Evolutionary conservation across 2,113 vertebrate genomes (phyloP).

Genomic region (Zingel zingel): DNA sequence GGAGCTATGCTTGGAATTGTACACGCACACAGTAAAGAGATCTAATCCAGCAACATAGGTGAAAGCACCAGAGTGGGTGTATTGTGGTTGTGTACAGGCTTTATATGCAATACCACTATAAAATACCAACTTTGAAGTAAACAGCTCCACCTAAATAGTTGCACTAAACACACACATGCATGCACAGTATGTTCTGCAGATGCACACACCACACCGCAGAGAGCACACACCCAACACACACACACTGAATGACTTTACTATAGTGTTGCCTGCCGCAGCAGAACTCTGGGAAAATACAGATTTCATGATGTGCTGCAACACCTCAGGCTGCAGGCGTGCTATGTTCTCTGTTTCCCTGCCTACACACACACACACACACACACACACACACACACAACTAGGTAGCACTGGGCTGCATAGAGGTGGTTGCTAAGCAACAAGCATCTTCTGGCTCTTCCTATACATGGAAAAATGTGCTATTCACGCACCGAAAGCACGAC

Average conservation of each 20-base stretch:
- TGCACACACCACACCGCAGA: neutral
- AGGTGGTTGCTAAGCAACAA: slow-evolving; percentile 85
- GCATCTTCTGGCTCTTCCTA: slow-evolving; percentile 78
- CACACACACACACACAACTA: slow-evolving; percentile 21
- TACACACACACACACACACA: slow-evolving; percentile 25
- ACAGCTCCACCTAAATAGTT: neutral
- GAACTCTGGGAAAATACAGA: slow-evolving; percentile 72
- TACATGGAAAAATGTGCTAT: slow-evolving; percentile 63
- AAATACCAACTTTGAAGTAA: neutral
- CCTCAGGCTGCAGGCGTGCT: slow-evolving; percentile 50
- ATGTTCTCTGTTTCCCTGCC: slow-evolving; percentile 9
- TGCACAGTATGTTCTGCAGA: neutral
- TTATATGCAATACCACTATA: neutral
- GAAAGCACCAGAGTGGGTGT: neutral
- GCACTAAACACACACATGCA: neutral
- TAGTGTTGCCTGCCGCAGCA: slow-evolving; percentile 50
- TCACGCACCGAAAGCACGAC: slow-evolving; percentile 29
- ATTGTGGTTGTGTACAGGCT: neutral
- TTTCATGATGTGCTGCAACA: slow-evolving; percentile 67
- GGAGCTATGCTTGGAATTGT: neutral
- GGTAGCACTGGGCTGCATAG: slow-evolving; percentile 53
- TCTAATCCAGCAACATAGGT: too few relatives aligned
- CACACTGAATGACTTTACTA: slow-evolving; percentile 13
- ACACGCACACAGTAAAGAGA: neutral
- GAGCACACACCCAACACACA: neutral